A percentile compares a stretch with the other conserved stretches of the same genome.
These are phyloP conservation scores for Tichodroma muraria DNA, from an alignment of 2,113 vertebrate species.

Conservation along the genomic window DNA sequence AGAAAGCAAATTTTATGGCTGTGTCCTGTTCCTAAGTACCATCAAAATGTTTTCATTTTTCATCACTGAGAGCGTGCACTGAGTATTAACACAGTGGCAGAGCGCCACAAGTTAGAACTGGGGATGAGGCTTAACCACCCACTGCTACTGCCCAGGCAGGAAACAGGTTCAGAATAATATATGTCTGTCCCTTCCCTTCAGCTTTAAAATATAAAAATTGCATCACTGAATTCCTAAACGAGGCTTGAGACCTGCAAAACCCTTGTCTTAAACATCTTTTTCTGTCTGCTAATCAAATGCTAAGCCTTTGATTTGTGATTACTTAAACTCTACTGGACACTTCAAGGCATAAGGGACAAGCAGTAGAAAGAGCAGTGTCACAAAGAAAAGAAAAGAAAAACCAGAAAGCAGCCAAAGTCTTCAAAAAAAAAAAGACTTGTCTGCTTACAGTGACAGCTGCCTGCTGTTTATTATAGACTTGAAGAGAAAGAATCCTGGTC, in stretches of 20 bases:
- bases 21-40: slow-evolving; percentile 26
- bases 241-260: not conserved
- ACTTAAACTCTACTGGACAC: not conserved
- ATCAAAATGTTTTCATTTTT: slow-evolving; percentile 23
- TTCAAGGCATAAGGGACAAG: not conserved
- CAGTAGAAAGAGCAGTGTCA: not conserved
- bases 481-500: not conserved
- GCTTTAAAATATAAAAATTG: not conserved
- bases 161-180: not conserved
- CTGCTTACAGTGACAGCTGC: not conserved
- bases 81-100: not conserved
- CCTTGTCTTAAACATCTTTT: not conserved
- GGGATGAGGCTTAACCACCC: not conserved
- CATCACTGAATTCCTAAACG: not conserved
- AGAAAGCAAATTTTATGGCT: slow-evolving; percentile 8
- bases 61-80: not conserved
- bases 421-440: not conserved
- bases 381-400: not conserved
- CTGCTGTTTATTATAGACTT: not conserved
- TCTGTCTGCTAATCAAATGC: not conserved
- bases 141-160: not conserved
- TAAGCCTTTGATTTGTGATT: not conserved
- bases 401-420: not conserved
- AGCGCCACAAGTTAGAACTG: not conserved
- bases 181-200: not conserved